phyloP scores from a whole-genome alignment of 2,797 vertebrate genomes.

The Numenius phaeopus region DNA sequence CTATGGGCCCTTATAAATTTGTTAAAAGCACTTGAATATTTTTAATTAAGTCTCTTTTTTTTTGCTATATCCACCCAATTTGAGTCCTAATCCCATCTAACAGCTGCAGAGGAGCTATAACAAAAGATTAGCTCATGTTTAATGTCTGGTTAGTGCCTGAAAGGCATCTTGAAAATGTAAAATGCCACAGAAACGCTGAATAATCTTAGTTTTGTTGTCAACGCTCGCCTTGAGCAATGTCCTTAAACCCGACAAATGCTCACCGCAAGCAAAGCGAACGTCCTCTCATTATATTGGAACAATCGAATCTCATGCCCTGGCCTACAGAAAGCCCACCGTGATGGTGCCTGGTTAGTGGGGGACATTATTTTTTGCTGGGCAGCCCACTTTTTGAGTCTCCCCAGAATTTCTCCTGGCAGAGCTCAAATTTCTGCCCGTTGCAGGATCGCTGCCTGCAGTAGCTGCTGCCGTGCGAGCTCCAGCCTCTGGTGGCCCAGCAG shows the following conservation, averaged over 20 bases:
- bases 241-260: neutral
- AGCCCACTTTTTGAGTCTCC: neutral
- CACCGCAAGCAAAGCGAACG: neutral
- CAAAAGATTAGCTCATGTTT: neutral
- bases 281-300: neutral
- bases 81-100: neutral
- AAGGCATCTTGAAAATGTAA: constrained; percentile 51
- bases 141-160: neutral
- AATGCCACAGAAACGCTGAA: neutral
- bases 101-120: neutral
- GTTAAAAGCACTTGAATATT: neutral
- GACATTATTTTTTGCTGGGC: neutral
- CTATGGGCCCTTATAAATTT: neutral
- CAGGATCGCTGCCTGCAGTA: accelerated
- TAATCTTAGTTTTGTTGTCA: constrained; percentile 39
- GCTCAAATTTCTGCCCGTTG: accelerated
- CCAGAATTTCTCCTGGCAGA: neutral
- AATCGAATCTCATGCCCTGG: neutral
- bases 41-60: neutral
- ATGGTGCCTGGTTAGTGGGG: too few relatives aligned
- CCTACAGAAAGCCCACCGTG: accelerated
- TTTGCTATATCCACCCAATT: neutral
- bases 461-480: accelerated
- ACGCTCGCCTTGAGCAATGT: neutral
- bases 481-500: neutral